phyloP scores from a whole-genome alignment of 2,797 vertebrate genomes.

The Lophura swinhoii region DNA sequence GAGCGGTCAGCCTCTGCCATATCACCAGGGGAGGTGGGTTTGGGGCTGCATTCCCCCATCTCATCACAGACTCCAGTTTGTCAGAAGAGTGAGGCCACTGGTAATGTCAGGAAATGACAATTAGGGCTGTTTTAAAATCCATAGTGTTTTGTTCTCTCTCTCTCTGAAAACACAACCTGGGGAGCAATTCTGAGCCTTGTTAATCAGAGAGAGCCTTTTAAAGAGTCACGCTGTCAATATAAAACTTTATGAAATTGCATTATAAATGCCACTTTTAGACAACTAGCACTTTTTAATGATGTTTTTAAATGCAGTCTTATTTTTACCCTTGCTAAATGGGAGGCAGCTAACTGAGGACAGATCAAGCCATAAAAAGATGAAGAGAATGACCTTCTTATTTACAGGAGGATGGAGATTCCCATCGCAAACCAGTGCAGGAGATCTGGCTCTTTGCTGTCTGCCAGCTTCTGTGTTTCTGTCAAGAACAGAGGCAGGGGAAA shows the following conservation, averaged over 20 bases:
- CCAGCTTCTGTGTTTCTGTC: background rate
- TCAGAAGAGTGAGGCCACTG: background rate
- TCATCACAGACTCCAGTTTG: background rate
- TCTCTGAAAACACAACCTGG: slow-evolving; percentile 69
- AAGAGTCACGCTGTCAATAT: slow-evolving; percentile 67
- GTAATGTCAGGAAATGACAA: slow-evolving; percentile 47
- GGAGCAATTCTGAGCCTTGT: slow-evolving; percentile 77
- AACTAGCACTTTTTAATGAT: slow-evolving; percentile 70
- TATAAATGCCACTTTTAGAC: slow-evolving; percentile 76
- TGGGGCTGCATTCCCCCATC: background rate
- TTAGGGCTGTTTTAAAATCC: slow-evolving; percentile 63
- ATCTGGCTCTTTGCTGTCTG: background rate
- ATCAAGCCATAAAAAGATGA: background rate
- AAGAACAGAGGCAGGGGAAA: background rate
- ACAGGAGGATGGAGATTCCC: background rate
- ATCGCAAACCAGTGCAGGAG: background rate
- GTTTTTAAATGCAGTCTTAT: slow-evolving; percentile 67
- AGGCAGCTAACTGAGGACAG: slow-evolving; percentile 45
- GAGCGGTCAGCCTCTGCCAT: background rate
- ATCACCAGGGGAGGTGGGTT: background rate
- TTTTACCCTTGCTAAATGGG: slow-evolving; percentile 59
- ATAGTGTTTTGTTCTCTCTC: slow-evolving; percentile 65
- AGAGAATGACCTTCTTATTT: background rate
- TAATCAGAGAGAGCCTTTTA: slow-evolving; percentile 78
- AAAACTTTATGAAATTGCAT: slow-evolving; percentile 76